phyloP scores from a whole-genome alignment of 1,140 invertebrate species.

The Hyles vespertilio region DNA sequence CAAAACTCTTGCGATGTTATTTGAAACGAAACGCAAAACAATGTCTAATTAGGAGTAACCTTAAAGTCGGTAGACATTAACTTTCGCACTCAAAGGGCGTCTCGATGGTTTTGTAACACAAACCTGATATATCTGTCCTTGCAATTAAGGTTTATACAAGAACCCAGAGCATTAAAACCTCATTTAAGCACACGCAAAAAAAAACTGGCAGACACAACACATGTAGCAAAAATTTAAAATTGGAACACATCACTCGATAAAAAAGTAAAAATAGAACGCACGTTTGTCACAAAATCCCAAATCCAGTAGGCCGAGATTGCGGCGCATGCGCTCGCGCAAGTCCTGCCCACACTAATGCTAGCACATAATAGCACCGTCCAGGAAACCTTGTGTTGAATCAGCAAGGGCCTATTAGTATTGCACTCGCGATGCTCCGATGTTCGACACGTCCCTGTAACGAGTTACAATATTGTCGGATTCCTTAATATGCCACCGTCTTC shows the following conservation, averaged over 20 bases:
- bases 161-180: not conserved
- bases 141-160: no score
- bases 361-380: conserved; percentile 32
- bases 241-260: conserved; percentile 9
- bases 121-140: no score
- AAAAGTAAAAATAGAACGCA: conserved; percentile 4
- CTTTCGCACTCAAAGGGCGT: no score
- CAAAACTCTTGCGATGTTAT: no score
- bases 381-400: conserved; percentile 27
- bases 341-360: conserved; percentile 43
- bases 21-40: no score
- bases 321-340: conserved; percentile 34
- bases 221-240: conserved; percentile 12
- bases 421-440: conserved; percentile 16
- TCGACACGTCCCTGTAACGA: not conserved
- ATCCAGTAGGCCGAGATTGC: not conserved
- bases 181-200: not conserved
- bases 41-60: no score
- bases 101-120: no score
- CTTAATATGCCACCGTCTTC: no score
- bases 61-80: no score
- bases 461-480: no score
- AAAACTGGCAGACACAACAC: conserved; percentile 1
- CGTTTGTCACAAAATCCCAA: conserved; percentile 2
- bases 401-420: conserved; percentile 44